phyloP scores from a whole-genome alignment of 2,888 invertebrate species.

The Diarsia brunnea region DNA sequence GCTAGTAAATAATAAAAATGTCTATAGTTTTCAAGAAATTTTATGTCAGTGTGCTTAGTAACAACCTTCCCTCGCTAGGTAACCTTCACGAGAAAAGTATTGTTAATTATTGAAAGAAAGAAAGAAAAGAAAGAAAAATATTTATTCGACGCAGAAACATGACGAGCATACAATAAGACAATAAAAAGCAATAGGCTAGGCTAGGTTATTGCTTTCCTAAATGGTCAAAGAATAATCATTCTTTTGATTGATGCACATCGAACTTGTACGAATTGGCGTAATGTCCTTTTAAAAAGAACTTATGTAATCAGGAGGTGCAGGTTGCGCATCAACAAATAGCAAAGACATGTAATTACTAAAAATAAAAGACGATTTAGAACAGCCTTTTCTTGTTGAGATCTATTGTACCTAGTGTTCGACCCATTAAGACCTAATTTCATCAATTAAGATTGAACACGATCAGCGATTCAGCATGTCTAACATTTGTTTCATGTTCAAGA shows the following conservation, averaged over 20 bases:
- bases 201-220: neutral
- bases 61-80: neutral
- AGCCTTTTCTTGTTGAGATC: neutral
- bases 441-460: neutral
- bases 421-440: neutral
- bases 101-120: too few relatives aligned
- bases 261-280: neutral
- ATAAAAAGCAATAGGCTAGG: too few relatives aligned
- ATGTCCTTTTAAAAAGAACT: constrained; percentile 3
- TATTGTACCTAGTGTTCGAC: neutral
- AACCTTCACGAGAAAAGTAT: constrained; percentile 3
- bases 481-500: neutral
- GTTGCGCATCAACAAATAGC: neutral
- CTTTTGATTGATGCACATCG: constrained; percentile 8
- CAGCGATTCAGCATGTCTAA: neutral
- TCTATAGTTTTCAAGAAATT: too few relatives aligned
- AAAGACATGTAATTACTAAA: neutral
- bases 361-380: neutral
- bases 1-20: too few relatives aligned
- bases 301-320: neutral
- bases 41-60: neutral
- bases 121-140: too few relatives aligned
- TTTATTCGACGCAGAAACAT: too few relatives aligned
- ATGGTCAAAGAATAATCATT: constrained; percentile 34
- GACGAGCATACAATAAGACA: too few relatives aligned